These are phyloP conservation scores for Antitype chi DNA, from an alignment of 2,888 invertebrate species.

Conservation along the genomic window DNA sequence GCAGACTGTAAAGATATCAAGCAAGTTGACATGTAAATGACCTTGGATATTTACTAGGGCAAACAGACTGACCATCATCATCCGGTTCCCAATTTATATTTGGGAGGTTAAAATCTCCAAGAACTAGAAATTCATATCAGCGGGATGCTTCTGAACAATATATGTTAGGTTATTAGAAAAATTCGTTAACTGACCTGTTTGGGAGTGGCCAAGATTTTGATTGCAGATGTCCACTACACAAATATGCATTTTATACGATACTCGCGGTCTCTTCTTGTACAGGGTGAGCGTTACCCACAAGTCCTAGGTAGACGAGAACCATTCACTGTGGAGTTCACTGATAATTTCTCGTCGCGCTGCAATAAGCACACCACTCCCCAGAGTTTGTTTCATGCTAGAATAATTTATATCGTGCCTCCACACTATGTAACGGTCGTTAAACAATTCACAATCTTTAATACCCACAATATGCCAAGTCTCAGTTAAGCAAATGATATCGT, in stretches of 20 bases:
- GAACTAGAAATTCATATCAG: neutral
- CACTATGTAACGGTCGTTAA: neutral
- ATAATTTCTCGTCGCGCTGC: neutral
- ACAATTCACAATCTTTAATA: neutral
- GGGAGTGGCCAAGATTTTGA: neutral
- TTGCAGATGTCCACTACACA: neutral
- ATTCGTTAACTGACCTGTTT: neutral
- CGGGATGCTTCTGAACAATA: neutral
- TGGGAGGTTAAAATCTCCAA: neutral
- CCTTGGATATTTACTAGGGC: neutral
- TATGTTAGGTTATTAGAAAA: neutral
- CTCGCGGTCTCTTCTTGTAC: neutral
- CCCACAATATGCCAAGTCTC: neutral
- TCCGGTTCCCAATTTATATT: neutral
- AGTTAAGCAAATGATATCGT: neutral
- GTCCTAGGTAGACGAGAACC: neutral
- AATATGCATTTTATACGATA: too few relatives aligned
- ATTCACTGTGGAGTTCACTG: neutral
- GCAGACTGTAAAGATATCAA: neutral
- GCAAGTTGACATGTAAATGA: neutral
- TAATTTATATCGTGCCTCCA: neutral
- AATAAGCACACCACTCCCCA: neutral
- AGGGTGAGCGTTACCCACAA: neutral
- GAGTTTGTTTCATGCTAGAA: neutral
- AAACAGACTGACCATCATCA: too few relatives aligned